Conservation (phyloP, 2,113 vertebrate species). For the Pangasianodon gigas region DNA sequence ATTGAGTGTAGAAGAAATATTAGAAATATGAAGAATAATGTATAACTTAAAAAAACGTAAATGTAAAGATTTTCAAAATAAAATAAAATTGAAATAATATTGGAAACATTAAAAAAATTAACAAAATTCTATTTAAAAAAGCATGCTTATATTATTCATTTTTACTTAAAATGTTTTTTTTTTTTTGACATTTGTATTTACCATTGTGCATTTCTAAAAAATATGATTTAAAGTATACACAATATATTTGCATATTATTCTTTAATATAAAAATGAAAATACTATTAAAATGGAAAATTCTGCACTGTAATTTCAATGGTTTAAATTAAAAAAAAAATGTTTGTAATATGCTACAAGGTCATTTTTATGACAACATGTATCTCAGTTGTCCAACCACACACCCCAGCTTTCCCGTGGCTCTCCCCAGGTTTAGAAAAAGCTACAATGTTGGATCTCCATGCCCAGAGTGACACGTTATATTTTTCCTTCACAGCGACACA, state of each 20-base stretch:
- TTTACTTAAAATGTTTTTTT: background rate
- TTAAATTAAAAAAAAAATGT: background rate
- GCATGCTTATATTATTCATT: background rate
- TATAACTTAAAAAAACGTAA: too few relatives aligned
- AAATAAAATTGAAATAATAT: too few relatives aligned
- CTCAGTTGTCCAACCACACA: background rate
- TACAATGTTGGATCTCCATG: background rate
- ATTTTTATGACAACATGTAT: background rate
- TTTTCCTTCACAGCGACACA: slow-evolving; percentile 19
- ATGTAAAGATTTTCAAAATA: too few relatives aligned
- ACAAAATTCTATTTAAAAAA: too few relatives aligned
- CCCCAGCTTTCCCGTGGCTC: background rate
- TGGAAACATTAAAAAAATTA: too few relatives aligned
- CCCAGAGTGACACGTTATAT: slow-evolving; percentile 14
- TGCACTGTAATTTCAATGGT: too few relatives aligned
- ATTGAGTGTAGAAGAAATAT: too few relatives aligned
- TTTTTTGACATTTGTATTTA: background rate
- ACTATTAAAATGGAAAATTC: background rate
- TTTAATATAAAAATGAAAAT: background rate
- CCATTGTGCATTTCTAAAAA: background rate
- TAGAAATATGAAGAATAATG: too few relatives aligned
- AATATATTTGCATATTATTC: background rate
- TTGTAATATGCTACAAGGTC: background rate
- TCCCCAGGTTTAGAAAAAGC: background rate
- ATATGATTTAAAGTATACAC: too few relatives aligned